phyloP scores from a whole-genome alignment of 1,140 invertebrate genomes.

The Brachystomella parvula region DNA sequence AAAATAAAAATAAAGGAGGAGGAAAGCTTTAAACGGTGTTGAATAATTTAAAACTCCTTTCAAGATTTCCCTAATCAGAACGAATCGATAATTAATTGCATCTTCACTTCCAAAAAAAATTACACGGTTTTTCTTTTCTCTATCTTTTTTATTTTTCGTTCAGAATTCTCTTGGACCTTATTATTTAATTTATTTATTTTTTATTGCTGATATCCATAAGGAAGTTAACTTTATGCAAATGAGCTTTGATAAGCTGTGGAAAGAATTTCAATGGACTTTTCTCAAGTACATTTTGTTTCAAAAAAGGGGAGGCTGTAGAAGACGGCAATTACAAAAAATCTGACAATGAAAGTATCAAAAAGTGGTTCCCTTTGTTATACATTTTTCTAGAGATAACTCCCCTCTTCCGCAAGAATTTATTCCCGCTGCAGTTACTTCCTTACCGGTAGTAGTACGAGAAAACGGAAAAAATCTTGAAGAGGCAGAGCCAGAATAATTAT shows the following conservation, averaged over 20 bases:
- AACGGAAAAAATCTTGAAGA: neutral
- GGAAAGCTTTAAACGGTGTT: too few relatives aligned
- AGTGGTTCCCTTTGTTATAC: neutral
- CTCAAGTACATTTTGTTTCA: neutral
- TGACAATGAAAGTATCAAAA: neutral
- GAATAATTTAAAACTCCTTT: too few relatives aligned
- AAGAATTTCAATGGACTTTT: constrained; percentile 5
- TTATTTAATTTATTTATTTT: neutral
- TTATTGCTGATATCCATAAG: neutral
- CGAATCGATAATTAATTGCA: neutral
- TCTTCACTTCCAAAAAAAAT: too few relatives aligned
- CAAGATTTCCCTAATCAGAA: too few relatives aligned
- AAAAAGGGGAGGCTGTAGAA: neutral
- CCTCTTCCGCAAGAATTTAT: neutral
- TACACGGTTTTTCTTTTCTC: too few relatives aligned
- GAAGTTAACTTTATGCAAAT: constrained; percentile 3
- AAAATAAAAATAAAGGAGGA: too few relatives aligned
- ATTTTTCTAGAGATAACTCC: neutral
- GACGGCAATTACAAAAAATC: neutral
- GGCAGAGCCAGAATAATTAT: neutral
- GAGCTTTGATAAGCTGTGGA: neutral
- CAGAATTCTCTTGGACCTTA: neutral
- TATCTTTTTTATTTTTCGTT: neutral
- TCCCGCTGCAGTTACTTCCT: neutral
- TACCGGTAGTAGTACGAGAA: neutral